Base-by-base conservation (phyloP, 2,888 invertebrate species). In the Zygogramma bicolorata region DNA sequence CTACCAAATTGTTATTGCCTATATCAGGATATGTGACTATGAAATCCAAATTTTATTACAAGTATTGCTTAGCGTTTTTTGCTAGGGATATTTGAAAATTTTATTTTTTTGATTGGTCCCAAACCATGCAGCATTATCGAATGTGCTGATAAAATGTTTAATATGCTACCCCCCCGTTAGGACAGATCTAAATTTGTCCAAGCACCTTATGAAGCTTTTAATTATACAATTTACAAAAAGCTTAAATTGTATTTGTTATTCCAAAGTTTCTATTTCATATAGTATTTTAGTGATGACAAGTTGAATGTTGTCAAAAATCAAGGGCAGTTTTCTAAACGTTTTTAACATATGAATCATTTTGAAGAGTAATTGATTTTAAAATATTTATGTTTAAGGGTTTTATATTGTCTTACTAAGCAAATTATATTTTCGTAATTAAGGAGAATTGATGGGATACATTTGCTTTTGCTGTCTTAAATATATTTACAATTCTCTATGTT, bases 401-500 rank as follows among this genome's bases (percentile, higher is more conserved):
- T 25, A 53, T 10, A 22, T n/a, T 7, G 22, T 22, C 1, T 25
- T 6, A 20, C 20, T 46, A 13, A 6, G 8, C 25, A 25, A 22
- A 13, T 3, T 53, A 53, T 53, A 25, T 27, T 53, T 53, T 53
- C 5, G 13, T 25, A n/a, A 2, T 46, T 20, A 46, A 7, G 20
- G 18, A 46, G 20, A 10, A 6, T 46, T 8, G 18, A 10, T 27
- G 53, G 13, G 7, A 25, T n/a, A n/a, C n/a, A n/a, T n/a, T n/a
- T n/a, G n/a, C n/a, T n/a, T n/a, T 22, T 53, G 53, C 53, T 53
- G 22, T 53, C 13, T 46, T 53, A 53, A 53, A n/a, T 27, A 53
- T 53, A 53, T 25, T 53, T 53, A n/a, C n/a, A 53, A 25, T 10
- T 53, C 53, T 53, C n/a, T 53, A 53, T 25, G 53, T 22, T 53